These are phyloP conservation scores for Nemoura dubitans DNA, from an alignment of 2,888 invertebrate genomes.

Conservation along the genomic window DNA sequence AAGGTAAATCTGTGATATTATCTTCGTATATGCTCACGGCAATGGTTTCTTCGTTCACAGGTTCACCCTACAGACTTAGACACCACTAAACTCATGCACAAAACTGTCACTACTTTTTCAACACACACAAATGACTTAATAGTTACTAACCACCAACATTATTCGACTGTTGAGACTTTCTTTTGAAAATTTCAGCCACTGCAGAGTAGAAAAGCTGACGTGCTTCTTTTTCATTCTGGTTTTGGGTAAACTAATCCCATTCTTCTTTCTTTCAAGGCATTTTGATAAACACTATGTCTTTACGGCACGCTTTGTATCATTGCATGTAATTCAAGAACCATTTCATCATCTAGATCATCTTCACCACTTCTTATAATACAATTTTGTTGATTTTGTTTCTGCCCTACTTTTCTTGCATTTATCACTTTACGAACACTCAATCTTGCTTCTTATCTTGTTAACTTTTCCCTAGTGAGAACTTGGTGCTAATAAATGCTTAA, in stretches of 20 bases:
- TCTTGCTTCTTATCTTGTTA: not conserved
- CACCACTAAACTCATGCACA: constrained; percentile 60
- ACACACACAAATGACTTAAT: not conserved
- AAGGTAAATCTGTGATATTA: too few relatives aligned
- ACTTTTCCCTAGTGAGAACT: not conserved
- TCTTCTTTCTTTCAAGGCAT: not conserved
- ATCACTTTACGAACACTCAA: not conserved
- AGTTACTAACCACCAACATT: constrained; percentile 51
- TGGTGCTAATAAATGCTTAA: not conserved
- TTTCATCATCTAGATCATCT: not conserved
- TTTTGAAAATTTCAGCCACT: not conserved
- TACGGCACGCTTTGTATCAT: not conserved
- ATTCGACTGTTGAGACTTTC: not conserved
- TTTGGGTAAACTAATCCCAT: not conserved
- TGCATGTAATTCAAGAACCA: not conserved
- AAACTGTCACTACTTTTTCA: not conserved
- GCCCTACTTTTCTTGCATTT: not conserved
- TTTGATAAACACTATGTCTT: not conserved
- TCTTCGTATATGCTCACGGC: constrained; percentile 22
- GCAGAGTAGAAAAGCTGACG: not conserved
- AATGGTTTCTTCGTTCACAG: constrained; percentile 56
- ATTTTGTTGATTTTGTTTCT: not conserved
- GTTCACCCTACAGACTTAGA: constrained; percentile 64
- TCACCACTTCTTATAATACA: not conserved
- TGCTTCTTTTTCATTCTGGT: not conserved